These are phyloP conservation scores for Octonoba sinensis DNA, from an alignment of 2,888 invertebrate genomes.

Conservation along the genomic window DNA sequence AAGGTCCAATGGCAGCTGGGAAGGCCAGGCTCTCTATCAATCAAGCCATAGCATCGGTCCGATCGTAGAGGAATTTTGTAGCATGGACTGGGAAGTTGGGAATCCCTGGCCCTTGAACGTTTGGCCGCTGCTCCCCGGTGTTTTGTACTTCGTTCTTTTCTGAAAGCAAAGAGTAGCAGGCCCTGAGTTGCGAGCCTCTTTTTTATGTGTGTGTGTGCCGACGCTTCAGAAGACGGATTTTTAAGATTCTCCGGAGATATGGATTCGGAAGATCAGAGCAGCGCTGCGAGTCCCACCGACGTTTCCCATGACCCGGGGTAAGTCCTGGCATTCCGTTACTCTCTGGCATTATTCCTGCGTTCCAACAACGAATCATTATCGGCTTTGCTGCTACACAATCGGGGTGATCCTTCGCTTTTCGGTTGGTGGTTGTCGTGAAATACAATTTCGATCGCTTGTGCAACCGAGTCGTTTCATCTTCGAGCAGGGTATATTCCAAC, in stretches of 20 bases:
- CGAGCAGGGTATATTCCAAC: too few species aligned
- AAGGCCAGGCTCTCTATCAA: conserved; percentile 35
- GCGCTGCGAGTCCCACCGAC: conserved; percentile 57
- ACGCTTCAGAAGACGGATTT: not conserved
- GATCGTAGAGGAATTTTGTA: conserved; percentile 16
- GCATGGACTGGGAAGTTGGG: conserved; percentile 32
- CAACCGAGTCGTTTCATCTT: too few species aligned
- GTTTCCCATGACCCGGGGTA: conserved; percentile 60
- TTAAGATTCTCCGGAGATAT: conserved; percentile 17
- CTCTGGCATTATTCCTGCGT: too few species aligned
- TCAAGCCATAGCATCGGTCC: not conserved
- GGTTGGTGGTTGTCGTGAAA: too few species aligned
- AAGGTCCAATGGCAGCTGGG: conserved; percentile 58
- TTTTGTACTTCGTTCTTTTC: conserved; percentile 24
- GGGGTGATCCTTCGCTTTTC: too few species aligned
- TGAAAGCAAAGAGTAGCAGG: not conserved
- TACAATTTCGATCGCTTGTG: too few species aligned
- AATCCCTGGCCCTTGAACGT: conserved; percentile 17
- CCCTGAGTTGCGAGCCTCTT: not conserved
- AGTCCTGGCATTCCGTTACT: not conserved
- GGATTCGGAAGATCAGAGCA: conserved; percentile 62
- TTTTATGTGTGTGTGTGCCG: not conserved
- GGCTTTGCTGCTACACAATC: too few species aligned
- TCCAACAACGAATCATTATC: too few species aligned
- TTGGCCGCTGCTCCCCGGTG: conserved; percentile 15